Conservation (phyloP, 2,797 vertebrate genomes). For the Etheostoma nigrum region DNA sequence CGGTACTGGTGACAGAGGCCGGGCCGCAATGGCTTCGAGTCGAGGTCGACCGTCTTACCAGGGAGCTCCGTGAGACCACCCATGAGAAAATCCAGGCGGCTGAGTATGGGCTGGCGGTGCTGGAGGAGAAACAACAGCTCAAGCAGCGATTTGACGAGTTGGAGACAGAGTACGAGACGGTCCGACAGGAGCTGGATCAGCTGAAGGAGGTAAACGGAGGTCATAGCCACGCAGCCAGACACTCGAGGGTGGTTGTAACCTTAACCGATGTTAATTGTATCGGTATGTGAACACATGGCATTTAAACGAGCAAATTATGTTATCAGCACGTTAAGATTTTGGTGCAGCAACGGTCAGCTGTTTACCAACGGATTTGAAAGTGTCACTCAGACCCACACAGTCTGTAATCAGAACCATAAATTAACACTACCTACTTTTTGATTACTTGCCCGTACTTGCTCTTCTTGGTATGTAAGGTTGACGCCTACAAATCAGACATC, state of each 20-base stretch:
- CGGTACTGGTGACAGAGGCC: slow-evolving; percentile 90
- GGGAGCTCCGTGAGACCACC: slow-evolving; percentile 94
- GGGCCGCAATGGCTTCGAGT: slow-evolving; percentile 90
- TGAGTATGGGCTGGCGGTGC: slow-evolving; percentile 95
- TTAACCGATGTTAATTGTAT: neutral
- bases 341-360: neutral
- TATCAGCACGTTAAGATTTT: too few species aligned
- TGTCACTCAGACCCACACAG: neutral
- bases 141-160: slow-evolving; percentile 94
- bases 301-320: neutral
- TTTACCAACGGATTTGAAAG: slow-evolving; percentile 3
- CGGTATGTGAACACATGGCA: neutral
- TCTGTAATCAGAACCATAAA: slow-evolving; percentile 18
- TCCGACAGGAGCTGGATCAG: slow-evolving; percentile 93
- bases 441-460: slow-evolving; percentile 52
- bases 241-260: neutral
- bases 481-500: slow-evolving; percentile 33
- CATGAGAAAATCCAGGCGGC: slow-evolving; percentile 98
- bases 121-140: slow-evolving; percentile 97
- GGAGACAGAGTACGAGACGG: slow-evolving; percentile 93
- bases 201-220: slow-evolving; percentile 90
- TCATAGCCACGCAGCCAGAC: slow-evolving; percentile 42
- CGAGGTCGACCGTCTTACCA: slow-evolving; percentile 90
- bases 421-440: too few species aligned
- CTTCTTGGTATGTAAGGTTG: slow-evolving; percentile 47